Evolutionary conservation across 2,888 invertebrate genomes (phyloP).

Genomic region (Cataglyphis cursor): DNA sequence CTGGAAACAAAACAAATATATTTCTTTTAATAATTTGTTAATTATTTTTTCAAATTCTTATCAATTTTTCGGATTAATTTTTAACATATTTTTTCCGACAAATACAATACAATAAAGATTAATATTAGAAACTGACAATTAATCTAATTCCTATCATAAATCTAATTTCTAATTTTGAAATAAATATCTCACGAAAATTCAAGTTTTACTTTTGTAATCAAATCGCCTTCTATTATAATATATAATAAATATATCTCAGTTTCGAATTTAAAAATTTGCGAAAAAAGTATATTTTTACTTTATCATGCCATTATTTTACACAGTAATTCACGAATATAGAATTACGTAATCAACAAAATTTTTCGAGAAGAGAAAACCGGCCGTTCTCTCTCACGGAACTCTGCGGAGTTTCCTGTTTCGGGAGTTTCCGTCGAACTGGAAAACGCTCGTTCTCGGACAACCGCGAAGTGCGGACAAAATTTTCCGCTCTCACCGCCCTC

Average conservation of each 20-base stretch:
- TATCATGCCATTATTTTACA: neutral
- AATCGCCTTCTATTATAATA: neutral
- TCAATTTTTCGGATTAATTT: neutral
- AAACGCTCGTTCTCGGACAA: conserved; percentile 40
- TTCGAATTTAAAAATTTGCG: neutral
- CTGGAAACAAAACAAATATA: conserved; percentile 80
- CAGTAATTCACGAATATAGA: conserved; percentile 5
- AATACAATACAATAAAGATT: neutral
- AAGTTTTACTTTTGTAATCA: conserved; percentile 1
- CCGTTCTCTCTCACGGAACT: conserved; percentile 6
- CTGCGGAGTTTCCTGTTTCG: conserved; percentile 3
- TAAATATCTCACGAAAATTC: neutral
- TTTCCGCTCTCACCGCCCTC: conserved; percentile 28
- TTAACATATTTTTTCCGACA: neutral
- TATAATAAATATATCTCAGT: neutral
- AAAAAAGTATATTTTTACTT: neutral
- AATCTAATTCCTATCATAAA: neutral
- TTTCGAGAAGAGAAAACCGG: conserved; percentile 8
- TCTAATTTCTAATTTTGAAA: neutral
- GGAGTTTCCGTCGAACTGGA: conserved; percentile 29
- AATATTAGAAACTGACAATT: conserved; percentile 12
- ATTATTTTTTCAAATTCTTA: neutral
- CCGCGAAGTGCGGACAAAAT: conserved; percentile 37
- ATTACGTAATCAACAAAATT: conserved; percentile 36
- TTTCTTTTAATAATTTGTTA: conserved; percentile 22